A percentile compares a stretch with the other conserved stretches of the same genome.
Conservation (phyloP, 2,888 invertebrate species). For the Leptinotarsa peninsularis region DNA sequence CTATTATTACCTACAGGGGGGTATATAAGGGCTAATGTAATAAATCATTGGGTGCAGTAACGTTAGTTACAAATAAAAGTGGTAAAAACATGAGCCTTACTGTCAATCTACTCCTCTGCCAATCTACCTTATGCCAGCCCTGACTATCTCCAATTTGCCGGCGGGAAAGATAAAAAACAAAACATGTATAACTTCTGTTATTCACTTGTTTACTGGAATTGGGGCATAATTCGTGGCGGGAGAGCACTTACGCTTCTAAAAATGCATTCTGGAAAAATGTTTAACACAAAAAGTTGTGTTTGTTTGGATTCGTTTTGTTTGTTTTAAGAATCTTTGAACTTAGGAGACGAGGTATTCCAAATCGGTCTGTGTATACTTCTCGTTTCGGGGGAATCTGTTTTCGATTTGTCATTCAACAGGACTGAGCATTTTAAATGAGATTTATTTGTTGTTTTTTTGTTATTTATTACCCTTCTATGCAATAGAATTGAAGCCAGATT, state of each 20-base stretch:
- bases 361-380: constrained; percentile 10
- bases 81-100: too few relatives aligned
- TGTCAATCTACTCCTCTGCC: too few relatives aligned
- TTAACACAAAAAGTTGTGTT: constrained; percentile 28
- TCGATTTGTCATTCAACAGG: constrained; percentile 22
- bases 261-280: constrained; percentile 15
- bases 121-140: background rate
- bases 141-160: constrained; percentile 12
- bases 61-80: too few relatives aligned
- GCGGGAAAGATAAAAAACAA: constrained; percentile 27
- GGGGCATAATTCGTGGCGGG: constrained; percentile 28
- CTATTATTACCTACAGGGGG: too few relatives aligned
- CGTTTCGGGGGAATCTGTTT: constrained; percentile 10
- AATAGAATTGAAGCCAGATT: constrained; percentile 7
- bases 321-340: constrained; percentile 35
- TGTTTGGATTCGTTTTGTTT: constrained; percentile 30
- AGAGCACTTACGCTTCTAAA: constrained; percentile 27
- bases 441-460: constrained; percentile 23
- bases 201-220: constrained; percentile 33
- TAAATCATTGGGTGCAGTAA: too few relatives aligned
- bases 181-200: constrained; percentile 33
- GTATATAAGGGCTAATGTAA: too few relatives aligned
- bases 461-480: constrained; percentile 1
- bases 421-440: constrained; percentile 25
- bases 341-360: constrained; percentile 14